phyloP scores from a whole-genome alignment of 1,140 invertebrate species.

The Drosophila serrata region DNA sequence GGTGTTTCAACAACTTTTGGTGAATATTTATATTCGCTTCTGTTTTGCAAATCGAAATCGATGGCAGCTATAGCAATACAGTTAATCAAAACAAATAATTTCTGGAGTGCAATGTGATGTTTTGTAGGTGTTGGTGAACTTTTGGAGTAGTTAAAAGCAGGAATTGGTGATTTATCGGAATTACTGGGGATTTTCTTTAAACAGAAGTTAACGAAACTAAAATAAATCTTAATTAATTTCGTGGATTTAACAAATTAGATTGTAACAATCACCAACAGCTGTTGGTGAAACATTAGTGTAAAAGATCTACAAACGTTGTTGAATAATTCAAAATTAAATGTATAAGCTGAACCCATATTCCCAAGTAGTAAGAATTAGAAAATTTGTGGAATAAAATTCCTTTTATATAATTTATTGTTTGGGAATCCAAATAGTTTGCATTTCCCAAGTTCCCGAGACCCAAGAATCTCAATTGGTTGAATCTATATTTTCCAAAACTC shows the following conservation, averaged over 20 bases:
- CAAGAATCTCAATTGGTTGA: conserved; percentile 1
- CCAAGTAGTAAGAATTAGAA: not conserved
- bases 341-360: not conserved
- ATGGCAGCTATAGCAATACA: conserved; percentile 1
- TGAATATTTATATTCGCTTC: conserved; percentile 70
- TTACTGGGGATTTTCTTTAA: not conserved
- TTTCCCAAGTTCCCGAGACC: not conserved
- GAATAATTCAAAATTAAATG: no score
- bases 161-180: not conserved
- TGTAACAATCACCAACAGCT: not conserved
- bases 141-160: not conserved
- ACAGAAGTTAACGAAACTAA: not conserved
- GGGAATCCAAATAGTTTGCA: conserved; percentile 20
- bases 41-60: conserved; percentile 13
- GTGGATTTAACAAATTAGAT: not conserved
- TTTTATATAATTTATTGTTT: not conserved
- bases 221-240: not conserved
- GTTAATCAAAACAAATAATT: conserved; percentile 40
- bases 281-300: not conserved
- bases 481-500: conserved; percentile 21
- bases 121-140: not conserved
- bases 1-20: conserved; percentile 54
- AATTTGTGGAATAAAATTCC: not conserved
- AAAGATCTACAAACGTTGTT: not conserved
- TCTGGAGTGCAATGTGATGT: not conserved